These are phyloP conservation scores for Abramis brama DNA, from an alignment of 2,113 vertebrate species.

Conservation along the genomic window DNA sequence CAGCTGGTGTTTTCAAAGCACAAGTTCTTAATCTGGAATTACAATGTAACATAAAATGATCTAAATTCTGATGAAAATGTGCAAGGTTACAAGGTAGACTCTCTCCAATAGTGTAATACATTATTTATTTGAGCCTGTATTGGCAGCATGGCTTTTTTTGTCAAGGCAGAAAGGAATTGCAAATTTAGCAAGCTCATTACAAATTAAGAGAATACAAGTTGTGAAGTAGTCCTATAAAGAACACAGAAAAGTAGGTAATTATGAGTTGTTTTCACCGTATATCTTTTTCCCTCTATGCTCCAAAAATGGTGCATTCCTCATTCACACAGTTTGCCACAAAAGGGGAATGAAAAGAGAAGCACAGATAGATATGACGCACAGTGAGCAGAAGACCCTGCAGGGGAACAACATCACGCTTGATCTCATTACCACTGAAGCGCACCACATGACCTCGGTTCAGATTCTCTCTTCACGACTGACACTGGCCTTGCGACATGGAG, in stretches of 20 bases:
- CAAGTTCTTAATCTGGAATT: not conserved
- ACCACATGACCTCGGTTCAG: slow-evolving; percentile 16
- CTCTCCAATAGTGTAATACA: not conserved
- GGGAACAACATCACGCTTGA: slow-evolving; percentile 18
- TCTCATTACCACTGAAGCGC: slow-evolving; percentile 34
- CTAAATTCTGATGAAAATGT: not conserved
- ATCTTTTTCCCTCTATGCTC: not conserved
- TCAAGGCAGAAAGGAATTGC: no score
- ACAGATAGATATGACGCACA: slow-evolving; percentile 15
- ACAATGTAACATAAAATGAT: not conserved
- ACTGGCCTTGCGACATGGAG: not conserved
- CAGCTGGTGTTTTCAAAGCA: not conserved
- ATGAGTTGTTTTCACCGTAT: not conserved
- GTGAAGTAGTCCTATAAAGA: not conserved
- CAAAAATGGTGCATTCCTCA: not conserved
- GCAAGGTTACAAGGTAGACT: not conserved
- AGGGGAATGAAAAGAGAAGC: slow-evolving; percentile 15
- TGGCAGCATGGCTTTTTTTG: no score
- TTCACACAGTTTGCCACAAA: not conserved
- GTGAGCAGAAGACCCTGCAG: slow-evolving; percentile 11
- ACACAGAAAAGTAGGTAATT: not conserved
- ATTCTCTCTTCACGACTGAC: not conserved
- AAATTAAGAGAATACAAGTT: no score
- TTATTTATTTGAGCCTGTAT: no score
- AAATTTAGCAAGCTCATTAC: no score